Conservation (phyloP, 30 jellyfish, hydroid and myxozoan genomes). For the Hydractinia symbiolongicarpus region DNA sequence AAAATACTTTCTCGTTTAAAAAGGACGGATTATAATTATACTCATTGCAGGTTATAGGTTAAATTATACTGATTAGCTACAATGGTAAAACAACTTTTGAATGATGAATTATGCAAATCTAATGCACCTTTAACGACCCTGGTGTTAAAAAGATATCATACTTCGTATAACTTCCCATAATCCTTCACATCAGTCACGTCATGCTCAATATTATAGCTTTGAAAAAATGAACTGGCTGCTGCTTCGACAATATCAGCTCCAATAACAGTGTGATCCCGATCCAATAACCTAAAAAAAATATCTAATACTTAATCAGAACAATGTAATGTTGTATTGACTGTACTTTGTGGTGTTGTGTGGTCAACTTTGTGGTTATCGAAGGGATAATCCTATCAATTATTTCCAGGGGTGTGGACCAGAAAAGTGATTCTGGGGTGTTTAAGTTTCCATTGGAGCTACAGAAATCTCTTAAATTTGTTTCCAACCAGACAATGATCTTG, state of each 20-base stretch:
- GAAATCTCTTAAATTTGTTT: no score
- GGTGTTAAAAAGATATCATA: background rate
- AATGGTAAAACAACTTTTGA: background rate
- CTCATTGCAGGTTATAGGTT: no score
- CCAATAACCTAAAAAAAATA: conserved; percentile 39
- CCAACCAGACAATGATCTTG: no score
- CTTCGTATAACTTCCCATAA: conserved; percentile 2
- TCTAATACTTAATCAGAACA: background rate
- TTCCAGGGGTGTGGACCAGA: no score
- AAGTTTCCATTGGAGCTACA: no score
- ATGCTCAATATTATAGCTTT: conserved; percentile 37
- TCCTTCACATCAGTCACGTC: conserved; percentile 22
- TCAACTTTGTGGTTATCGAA: no score
- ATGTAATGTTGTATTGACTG: background rate
- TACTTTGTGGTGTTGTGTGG: background rate
- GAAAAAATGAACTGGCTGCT: conserved; percentile 44
- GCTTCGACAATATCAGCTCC: conserved; percentile 62
- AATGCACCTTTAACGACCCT: background rate
- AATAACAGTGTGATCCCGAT: conserved; percentile 51
- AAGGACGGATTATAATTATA: no score
- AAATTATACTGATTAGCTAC: background rate
- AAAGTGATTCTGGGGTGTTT: no score
- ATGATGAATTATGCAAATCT: background rate
- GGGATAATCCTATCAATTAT: no score
- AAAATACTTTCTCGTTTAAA: no score